Conservation (phyloP, 2,113 vertebrate species). For the Mustela lutreola region DNA sequence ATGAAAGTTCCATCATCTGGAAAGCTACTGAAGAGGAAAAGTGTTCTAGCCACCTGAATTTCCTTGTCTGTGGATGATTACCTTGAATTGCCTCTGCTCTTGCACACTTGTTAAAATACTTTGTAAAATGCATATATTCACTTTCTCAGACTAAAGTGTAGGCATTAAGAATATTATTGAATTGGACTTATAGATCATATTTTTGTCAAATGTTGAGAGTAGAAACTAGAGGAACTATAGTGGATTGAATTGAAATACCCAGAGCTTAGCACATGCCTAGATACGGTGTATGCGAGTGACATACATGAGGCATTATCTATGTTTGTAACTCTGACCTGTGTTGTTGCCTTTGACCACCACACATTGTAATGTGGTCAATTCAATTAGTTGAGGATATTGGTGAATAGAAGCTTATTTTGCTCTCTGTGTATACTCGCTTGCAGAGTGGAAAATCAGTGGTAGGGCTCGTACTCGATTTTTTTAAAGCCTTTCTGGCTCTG, state of each 20-base stretch:
- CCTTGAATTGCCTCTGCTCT: not conserved
- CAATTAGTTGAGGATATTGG: not conserved
- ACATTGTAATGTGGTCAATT: not conserved
- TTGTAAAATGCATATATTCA: not conserved
- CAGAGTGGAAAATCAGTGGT: conserved; percentile 16
- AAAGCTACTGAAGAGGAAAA: conserved; percentile 29
- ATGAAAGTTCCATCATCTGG: conserved; percentile 40
- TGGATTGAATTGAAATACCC: not conserved
- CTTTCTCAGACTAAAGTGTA: not conserved
- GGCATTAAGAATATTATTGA: not conserved
- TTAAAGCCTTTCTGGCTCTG: not conserved
- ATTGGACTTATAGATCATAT: conserved; percentile 26
- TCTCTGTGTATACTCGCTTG: not conserved
- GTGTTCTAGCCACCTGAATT: conserved; percentile 26
- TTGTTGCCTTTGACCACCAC: not conserved
- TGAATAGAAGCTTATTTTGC: conserved; percentile 5
- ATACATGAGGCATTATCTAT: not conserved
- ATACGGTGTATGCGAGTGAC: not conserved
- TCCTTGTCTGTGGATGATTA: not conserved
- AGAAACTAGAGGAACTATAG: not conserved
- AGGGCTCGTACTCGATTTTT: not conserved
- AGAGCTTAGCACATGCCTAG: not conserved
- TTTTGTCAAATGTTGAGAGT: not conserved
- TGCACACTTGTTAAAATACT: conserved; percentile 47
- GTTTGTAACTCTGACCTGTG: not conserved